Evolutionary conservation across 1,140 invertebrate genomes (phyloP).

Genomic region (Drosophila repletoides): DNA sequence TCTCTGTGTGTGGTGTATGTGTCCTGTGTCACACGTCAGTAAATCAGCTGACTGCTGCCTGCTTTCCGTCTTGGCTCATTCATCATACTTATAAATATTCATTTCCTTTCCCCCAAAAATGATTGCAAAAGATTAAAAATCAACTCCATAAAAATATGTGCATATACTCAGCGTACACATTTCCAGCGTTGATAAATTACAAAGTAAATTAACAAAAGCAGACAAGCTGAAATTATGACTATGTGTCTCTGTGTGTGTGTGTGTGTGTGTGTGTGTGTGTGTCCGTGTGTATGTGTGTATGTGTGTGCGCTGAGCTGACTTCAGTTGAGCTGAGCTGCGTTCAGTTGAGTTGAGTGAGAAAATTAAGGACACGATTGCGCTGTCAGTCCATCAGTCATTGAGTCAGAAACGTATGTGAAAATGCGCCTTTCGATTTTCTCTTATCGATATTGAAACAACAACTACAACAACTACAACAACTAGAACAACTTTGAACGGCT

Average conservation of each 20-base stretch:
- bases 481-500: slow-evolving; percentile 62
- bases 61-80: slow-evolving; percentile 64
- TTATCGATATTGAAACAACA: slow-evolving; percentile 29
- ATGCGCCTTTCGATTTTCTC: neutral
- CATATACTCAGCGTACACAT: slow-evolving; percentile 16
- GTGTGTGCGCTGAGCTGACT: too few species aligned
- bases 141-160: slow-evolving; percentile 70
- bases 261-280: neutral
- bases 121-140: slow-evolving; percentile 82
- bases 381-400: slow-evolving; percentile 13
- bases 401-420: slow-evolving; percentile 35
- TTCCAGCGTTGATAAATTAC: slow-evolving; percentile 71
- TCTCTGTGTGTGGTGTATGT: slow-evolving; percentile 16
- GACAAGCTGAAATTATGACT: neutral
- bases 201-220: slow-evolving; percentile 67
- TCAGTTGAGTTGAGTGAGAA: neutral
- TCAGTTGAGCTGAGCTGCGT: too few species aligned
- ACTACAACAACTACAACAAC: too few species aligned
- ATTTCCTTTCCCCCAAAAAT: slow-evolving; percentile 66
- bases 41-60: slow-evolving; percentile 58
- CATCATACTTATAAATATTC: slow-evolving; percentile 82
- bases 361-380: slow-evolving; percentile 10
- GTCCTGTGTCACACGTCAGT: slow-evolving; percentile 71
- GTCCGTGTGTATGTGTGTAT: too few species aligned
- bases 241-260: neutral